Conservation (phyloP, 2,888 invertebrate genomes). For the Rhagium mordax region DNA sequence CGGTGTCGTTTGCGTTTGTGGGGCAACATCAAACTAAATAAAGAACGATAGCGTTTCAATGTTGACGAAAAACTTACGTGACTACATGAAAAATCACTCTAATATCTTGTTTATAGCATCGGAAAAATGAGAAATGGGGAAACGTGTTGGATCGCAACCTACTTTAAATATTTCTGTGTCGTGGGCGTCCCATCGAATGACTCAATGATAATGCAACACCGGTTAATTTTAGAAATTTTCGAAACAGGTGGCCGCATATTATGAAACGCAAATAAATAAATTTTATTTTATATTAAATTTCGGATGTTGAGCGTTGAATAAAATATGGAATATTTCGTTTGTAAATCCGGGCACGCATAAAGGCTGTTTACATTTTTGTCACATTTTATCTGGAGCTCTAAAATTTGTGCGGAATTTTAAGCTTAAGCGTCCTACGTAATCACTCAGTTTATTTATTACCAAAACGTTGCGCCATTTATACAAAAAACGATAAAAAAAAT, state of each 20-base stretch:
- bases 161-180: constrained; percentile 1
- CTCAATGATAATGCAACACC: not conserved
- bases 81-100: not conserved
- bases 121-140: not conserved
- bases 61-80: too few relatives aligned
- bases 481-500: too few relatives aligned
- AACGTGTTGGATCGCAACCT: constrained; percentile 1
- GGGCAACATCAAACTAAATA: too few relatives aligned
- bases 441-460: too few relatives aligned
- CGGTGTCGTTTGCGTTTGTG: too few relatives aligned
- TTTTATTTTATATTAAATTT: not conserved
- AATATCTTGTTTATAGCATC: not conserved
- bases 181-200: not conserved
- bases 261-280: not conserved
- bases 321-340: not conserved
- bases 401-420: not conserved
- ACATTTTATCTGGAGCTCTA: not conserved
- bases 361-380: not conserved
- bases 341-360: not conserved
- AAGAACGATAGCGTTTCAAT: too few relatives aligned
- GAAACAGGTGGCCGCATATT: constrained; percentile 9
- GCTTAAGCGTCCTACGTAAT: not conserved
- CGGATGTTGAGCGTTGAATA: not conserved
- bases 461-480: too few relatives aligned
- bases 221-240: constrained; percentile 8